phyloP scores from a whole-genome alignment of 2,113 vertebrate species.

The Manacus vitellinus region DNA sequence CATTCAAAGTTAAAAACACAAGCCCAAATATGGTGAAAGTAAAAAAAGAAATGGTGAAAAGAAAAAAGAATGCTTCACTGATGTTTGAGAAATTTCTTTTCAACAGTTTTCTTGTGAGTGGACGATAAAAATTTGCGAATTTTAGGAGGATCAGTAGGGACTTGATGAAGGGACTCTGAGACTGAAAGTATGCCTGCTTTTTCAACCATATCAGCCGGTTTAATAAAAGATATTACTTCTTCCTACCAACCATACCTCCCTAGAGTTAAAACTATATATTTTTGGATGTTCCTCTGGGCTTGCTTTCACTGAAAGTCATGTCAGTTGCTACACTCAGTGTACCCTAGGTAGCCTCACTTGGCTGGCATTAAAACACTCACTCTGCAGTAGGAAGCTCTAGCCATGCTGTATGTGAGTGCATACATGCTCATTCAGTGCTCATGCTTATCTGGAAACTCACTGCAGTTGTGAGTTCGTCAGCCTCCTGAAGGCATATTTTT shows the following conservation, averaged over 20 bases:
- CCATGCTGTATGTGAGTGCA: no score
- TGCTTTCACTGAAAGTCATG: background rate
- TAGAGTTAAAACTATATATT: background rate
- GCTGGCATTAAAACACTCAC: background rate
- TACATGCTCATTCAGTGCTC: background rate
- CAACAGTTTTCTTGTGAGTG: background rate
- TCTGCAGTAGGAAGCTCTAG: background rate
- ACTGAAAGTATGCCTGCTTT: conserved; percentile 15
- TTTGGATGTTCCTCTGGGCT: background rate
- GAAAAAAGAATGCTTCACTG: background rate
- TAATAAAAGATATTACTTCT: conserved; percentile 31
- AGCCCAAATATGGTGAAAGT: background rate
- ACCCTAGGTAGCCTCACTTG: background rate
- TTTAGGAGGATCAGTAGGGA: background rate
- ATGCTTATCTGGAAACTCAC: background rate
- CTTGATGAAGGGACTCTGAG: background rate
- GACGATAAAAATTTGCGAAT: background rate
- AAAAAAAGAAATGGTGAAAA: background rate
- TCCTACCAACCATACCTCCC: background rate
- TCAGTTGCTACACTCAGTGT: background rate
- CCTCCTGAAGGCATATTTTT: background rate
- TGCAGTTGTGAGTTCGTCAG: background rate
- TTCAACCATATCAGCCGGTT: conserved; percentile 5
- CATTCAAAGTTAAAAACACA: background rate
- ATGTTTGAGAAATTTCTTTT: background rate